Evolutionary conservation across 2,797 vertebrate genomes (phyloP).

Genomic region (Gadopsis marmoratus): DNA sequence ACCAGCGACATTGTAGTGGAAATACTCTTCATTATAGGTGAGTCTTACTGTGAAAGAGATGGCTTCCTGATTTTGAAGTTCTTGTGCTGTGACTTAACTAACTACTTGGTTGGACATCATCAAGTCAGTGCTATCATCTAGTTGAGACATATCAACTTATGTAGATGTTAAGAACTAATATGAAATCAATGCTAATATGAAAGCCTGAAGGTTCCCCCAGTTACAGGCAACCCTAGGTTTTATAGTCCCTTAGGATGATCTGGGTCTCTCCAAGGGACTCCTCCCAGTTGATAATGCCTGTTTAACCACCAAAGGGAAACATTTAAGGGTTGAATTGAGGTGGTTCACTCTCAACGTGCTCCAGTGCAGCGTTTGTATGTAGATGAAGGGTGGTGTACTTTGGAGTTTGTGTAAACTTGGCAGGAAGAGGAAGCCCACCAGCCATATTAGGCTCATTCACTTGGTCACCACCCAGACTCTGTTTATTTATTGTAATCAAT

Average conservation of each 20-base stretch:
- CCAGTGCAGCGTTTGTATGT: not conserved
- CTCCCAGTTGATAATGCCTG: not conserved
- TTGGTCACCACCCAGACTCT: not conserved
- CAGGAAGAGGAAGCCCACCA: not conserved
- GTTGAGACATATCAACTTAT: not conserved
- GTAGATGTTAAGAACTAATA: not conserved
- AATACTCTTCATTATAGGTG: constrained; percentile 97
- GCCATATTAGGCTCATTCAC: not conserved
- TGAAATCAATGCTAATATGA: no score
- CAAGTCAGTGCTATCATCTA: not conserved
- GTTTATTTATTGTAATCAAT: not conserved
- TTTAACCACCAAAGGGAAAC: constrained; percentile 13
- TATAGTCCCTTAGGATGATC: constrained; percentile 21
- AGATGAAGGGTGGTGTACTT: constrained; percentile 3
- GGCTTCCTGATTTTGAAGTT: constrained; percentile 68
- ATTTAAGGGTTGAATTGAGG: constrained; percentile 15
- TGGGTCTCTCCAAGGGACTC: constrained; percentile 10
- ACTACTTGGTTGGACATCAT: not conserved
- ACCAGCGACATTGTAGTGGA: constrained; percentile 96
- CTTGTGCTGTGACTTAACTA: not conserved
- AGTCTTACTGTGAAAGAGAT: constrained; percentile 56
- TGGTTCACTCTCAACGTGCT: constrained; percentile 8
- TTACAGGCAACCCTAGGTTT: constrained; percentile 32
- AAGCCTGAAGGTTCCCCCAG: not conserved
- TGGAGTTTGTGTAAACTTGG: constrained; percentile 4